phyloP scores from a whole-genome alignment of 23 tunicate genomes.

The Trididemnum nubilum region DNA sequence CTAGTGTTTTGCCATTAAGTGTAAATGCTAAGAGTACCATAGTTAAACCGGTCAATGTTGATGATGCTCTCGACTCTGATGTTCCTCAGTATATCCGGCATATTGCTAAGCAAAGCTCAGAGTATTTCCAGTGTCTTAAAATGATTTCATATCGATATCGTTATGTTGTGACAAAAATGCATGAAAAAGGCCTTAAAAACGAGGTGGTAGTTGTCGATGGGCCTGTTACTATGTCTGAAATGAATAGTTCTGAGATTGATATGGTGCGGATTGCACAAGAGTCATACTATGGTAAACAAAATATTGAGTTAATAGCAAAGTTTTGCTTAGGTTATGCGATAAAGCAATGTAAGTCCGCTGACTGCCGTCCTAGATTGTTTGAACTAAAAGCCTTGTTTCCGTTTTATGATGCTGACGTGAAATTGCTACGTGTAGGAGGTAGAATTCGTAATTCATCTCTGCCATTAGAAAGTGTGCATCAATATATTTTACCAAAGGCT shows the following conservation, averaged over 20 bases:
- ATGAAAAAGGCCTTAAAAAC: slow-evolving; percentile 11
- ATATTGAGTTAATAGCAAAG: background rate
- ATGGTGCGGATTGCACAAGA: slow-evolving; percentile 23
- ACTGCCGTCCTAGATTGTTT: background rate
- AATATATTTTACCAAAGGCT: no score
- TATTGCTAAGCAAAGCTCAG: slow-evolving; percentile 4
- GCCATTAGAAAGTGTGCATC: slow-evolving; percentile 21
- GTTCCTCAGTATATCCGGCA: slow-evolving; percentile 9
- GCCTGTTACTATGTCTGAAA: background rate
- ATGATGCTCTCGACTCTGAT: background rate
- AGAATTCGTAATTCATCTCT: slow-evolving; percentile 1
- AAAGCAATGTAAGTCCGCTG: background rate
- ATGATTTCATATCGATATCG: slow-evolving; percentile 28
- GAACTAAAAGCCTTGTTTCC: slow-evolving; percentile 7
- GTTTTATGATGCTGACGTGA: background rate
- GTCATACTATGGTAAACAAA: slow-evolving; percentile 5
- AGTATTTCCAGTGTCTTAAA: slow-evolving; percentile 2
- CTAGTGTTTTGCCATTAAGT: no score
- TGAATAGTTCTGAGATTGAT: background rate
- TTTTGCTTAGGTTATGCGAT: background rate
- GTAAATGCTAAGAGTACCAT: background rate
- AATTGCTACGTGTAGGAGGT: slow-evolving; percentile 9
- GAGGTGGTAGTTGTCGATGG: background rate
- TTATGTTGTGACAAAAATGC: slow-evolving; percentile 16
- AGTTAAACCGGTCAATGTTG: background rate